Evolutionary conservation across 2,888 invertebrate genomes (phyloP), one percentile per base, ranked within the genome.

Genomic region (Ceramica pisi): DNA sequence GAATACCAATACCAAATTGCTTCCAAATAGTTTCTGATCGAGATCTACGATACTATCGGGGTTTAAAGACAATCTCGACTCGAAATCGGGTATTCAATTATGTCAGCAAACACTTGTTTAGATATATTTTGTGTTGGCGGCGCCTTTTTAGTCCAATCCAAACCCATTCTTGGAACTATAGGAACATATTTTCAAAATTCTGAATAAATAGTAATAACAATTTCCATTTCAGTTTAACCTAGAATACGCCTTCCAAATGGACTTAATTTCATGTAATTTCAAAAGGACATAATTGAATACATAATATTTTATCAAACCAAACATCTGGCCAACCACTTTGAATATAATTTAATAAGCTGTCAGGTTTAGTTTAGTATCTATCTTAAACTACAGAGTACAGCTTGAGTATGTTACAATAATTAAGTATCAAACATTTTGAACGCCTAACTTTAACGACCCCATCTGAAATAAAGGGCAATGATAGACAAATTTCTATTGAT

Each of bases 1-100:
- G 81, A 89, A 87, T 89, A 83, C 88, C 89, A 86, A 87, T 87
- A 90, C 92, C 87, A 90, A 92, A 94, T 92, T 91, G 90, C 89
- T 88, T 90, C 90, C 89, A 90, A 91, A 90, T 88, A 91, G 89
- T 91, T 90, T 89, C 90, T 87, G 88, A 92, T 92, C 90, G 85
- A 87, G 87, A 90, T 89, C 87, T 86, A 80, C 84, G 89, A 92
- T 91, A 88, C 80, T 86, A 91, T 91, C 90, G 83, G 85, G 86
- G 85, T 84, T 88, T 85, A 88, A 86, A 83, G 88, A 91, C 88
- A 91, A 92, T 90, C 89, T 85, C 80, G 82, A 86, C 78, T 78
- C 75, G 71, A 77, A 85, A 90, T 89, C 88, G 74, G 88, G 83
- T 88, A 88, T 93, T 92, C 90, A 91, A 91, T 91, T 90, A 92